Evolutionary conservation across 2,888 invertebrate genomes (phyloP), one percentile per base, ranked within the genome.

Genomic region (Calliphora vomitoria): DNA sequence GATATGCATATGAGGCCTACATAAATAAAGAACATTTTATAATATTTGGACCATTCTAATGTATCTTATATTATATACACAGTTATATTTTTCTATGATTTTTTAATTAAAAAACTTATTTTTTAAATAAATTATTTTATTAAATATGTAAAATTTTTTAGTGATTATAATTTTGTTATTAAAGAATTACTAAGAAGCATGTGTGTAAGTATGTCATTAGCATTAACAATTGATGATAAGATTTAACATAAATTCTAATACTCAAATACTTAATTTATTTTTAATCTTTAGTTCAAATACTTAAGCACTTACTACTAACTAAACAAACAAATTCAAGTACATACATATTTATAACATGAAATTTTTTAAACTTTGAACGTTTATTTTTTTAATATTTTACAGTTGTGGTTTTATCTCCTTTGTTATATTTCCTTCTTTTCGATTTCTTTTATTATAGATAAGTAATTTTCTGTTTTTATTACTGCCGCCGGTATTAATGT

Each of bases 381-480:
- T 74, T n/a, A 8, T 18, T 68, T 41, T 53, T 60, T 68, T 38
- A 47, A 55, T 71, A 50, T 25, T 66, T 55, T 31, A 44, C 13
- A 35, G n/a, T 60, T 76, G 38, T 15, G 11, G 11, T 80, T 62
- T 62, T 58, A 75, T 55, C 50, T 44, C 20, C n/a, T 38, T 76
- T 80, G n/a, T 71, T 66, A 50, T 60, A 66, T 50, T 20, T 58
- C 4, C 31, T 78, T 72, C 1, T 88, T 58, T 82, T 84, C 8
- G 10, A 11, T 80, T 41, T 83, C 20, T 89, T 90, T 53, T 88
- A 89, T 94, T 93, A 80, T 94, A 97, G 97, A 94, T 97, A 84
- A 97, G 97, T 94, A 97, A 97, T 94, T 94, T 96, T 74, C 92
- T 97, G 83, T 97, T 97, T 93, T 95, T 97, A 89, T 93, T 97